Conservation (phyloP, 2,113 vertebrate species). For the Crotalus horridus region DNA sequence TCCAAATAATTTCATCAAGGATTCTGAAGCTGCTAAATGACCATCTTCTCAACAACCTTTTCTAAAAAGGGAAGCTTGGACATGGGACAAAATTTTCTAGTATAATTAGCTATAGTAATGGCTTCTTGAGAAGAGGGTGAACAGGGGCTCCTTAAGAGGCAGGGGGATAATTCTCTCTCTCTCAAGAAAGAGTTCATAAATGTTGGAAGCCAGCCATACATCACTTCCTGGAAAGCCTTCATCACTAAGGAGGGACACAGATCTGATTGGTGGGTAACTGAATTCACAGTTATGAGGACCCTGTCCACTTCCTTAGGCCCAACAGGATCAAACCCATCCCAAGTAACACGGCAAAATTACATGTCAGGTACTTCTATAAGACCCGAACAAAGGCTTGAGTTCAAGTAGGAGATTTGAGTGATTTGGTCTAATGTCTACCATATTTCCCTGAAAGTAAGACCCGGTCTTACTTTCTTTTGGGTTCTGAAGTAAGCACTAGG, state of each 20-base stretch:
- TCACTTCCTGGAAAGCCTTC: background rate
- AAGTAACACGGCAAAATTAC: background rate
- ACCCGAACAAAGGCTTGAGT: background rate
- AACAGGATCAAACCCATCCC: background rate
- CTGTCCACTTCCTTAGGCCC: background rate
- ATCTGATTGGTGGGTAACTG: background rate
- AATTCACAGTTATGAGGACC: background rate
- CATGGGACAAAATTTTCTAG: background rate
- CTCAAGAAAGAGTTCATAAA: background rate
- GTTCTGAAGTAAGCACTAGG: no score
- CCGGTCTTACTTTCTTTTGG: no score
- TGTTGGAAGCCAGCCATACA: background rate
- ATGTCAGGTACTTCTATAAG: background rate
- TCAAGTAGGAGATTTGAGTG: background rate
- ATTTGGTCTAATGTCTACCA: background rate
- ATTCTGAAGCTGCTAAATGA: background rate
- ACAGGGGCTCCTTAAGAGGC: background rate
- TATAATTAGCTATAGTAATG: background rate
- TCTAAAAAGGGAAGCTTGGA: background rate
- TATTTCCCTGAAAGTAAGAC: no score
- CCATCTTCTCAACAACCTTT: background rate
- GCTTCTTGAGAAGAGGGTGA: background rate
- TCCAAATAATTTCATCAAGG: background rate
- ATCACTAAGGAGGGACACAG: background rate
- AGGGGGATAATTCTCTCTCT: background rate